Evolutionary conservation across 1,140 invertebrate species (phyloP).

Genomic region (Andrena cerasifolii): DNA sequence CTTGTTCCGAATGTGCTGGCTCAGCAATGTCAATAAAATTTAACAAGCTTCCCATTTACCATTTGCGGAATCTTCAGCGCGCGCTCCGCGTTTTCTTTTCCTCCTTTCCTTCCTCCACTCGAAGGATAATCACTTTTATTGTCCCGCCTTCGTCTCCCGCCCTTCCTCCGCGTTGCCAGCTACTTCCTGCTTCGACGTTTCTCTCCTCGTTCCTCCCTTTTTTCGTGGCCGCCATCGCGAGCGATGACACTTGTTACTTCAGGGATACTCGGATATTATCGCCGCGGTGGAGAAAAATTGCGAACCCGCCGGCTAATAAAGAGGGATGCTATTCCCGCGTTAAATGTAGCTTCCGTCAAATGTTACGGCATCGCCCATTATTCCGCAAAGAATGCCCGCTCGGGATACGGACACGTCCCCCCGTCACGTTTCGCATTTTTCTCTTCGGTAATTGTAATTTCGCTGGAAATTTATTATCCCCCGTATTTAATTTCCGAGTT

Average conservation of each 20-base stretch:
- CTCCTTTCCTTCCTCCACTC: constrained; percentile 23
- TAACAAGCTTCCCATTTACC: constrained; percentile 76
- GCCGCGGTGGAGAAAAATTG: constrained; percentile 1
- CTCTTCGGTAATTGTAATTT: background rate
- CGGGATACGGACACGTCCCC: background rate
- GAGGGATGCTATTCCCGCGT: background rate
- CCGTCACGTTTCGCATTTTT: constrained; percentile 15
- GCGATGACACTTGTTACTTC: constrained; percentile 33
- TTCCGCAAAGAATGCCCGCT: background rate
- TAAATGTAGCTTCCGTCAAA: constrained; percentile 33
- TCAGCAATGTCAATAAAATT: constrained; percentile 74
- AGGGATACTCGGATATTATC: constrained; percentile 42
- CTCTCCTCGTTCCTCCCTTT: background rate
- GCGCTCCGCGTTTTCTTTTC: constrained; percentile 46
- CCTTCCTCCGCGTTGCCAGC: constrained; percentile 3
- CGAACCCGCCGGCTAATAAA: too few species aligned
- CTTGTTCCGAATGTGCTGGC: constrained; percentile 70
- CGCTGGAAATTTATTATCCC: constrained; percentile 23
- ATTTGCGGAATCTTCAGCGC: constrained; percentile 71
- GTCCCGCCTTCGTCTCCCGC: background rate
- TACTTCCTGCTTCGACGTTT: constrained; percentile 32
- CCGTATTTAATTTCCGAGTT: constrained; percentile 31
- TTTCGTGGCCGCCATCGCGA: constrained; percentile 12
- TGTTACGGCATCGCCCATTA: background rate
- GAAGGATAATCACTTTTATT: constrained; percentile 56